phyloP scores from a whole-genome alignment of 2,888 invertebrate species.

The Cistogaster globosa region DNA sequence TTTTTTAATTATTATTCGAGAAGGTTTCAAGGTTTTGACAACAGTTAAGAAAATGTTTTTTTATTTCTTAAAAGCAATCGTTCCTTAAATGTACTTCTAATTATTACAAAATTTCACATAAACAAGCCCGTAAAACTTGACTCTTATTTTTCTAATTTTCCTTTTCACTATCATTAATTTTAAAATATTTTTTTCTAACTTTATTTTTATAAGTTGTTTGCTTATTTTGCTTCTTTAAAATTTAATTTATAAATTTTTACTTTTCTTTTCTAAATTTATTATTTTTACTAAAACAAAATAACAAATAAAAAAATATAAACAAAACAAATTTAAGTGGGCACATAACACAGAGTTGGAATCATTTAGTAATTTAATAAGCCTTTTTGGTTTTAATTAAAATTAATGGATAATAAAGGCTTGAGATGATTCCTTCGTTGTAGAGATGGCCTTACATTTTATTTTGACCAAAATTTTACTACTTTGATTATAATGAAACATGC shows the following conservation, averaged over 20 bases:
- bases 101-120: neutral
- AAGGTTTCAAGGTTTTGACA: too few relatives aligned
- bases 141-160: constrained; percentile 44
- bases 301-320: constrained; percentile 4
- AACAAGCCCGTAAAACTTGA: constrained; percentile 11
- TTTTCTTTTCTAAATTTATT: constrained; percentile 27
- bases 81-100: constrained; percentile 13
- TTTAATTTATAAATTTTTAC: neutral
- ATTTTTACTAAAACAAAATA: constrained; percentile 14
- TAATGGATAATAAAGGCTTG: neutral
- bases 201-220: neutral
- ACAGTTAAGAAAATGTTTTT: too few relatives aligned
- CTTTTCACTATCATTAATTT: constrained; percentile 62
- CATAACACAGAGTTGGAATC: constrained; percentile 26
- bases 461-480: constrained; percentile 26
- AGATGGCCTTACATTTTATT: neutral
- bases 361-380: neutral
- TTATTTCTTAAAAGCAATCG: neutral
- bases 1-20: too few relatives aligned
- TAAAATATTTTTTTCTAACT: neutral
- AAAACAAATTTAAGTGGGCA: constrained; percentile 20
- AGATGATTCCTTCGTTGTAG: constrained; percentile 26
- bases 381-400: neutral
- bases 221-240: constrained; percentile 53
- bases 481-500: constrained; percentile 59